These are phyloP conservation scores for Pithys albifrons DNA, from an alignment of 2,113 vertebrate species.

Conservation along the genomic window DNA sequence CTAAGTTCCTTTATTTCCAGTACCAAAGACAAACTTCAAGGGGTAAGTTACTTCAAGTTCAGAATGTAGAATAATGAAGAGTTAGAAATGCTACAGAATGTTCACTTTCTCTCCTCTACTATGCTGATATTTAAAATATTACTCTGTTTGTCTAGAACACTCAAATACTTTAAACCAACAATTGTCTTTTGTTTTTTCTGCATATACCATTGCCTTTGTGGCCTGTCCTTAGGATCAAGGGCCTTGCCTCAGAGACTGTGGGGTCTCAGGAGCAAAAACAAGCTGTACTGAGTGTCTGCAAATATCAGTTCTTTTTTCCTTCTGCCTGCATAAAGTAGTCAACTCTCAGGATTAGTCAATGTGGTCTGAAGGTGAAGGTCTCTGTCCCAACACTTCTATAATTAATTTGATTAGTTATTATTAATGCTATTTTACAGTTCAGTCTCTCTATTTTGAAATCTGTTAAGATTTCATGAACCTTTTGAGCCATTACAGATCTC, in stretches of 20 bases:
- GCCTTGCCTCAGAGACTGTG: background rate
- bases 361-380: background rate
- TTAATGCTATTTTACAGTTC: background rate
- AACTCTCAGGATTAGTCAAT: background rate
- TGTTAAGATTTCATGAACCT: background rate
- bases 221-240: background rate
- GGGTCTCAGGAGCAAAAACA: background rate
- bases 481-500: background rate
- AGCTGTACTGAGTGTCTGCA: background rate
- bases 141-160: background rate
- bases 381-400: background rate
- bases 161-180: background rate
- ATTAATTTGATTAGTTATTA: background rate
- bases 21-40: conserved; percentile 79
- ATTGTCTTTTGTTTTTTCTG: background rate
- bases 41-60: conserved; percentile 77
- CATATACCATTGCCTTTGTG: background rate
- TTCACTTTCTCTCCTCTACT: background rate
- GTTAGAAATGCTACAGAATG: background rate
- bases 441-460: background rate
- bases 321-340: background rate
- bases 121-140: background rate
- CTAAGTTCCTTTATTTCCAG: conserved; percentile 77
- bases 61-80: background rate
- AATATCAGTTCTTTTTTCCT: background rate